Evolutionary conservation across 2,797 vertebrate genomes (phyloP), one percentile per base, ranked within the genome.

Genomic region (Pteronotus mesoamericanus): DNA sequence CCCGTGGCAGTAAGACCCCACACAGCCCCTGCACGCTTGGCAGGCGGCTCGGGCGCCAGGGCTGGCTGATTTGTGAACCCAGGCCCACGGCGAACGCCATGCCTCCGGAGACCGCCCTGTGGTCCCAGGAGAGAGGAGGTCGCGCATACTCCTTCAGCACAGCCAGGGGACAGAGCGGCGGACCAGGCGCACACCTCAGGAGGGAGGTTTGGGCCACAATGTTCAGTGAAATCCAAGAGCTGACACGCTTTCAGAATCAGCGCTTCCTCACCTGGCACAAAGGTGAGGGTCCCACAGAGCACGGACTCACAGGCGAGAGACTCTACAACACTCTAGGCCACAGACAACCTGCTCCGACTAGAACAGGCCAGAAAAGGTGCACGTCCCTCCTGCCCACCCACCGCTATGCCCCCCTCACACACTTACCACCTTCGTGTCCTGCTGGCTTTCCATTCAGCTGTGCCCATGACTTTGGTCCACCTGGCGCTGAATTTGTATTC

Each of bases 391-490:
- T 10, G 18, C 12, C 21, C 14, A 1, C n/a, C 32, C 24, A 5
- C 39, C 32, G 22, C 18, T 15, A 3, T 0, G 5, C 71, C 83
- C 4, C 4, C 32, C 5, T 32, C 0, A 91, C 53, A 37, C 92
- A 98, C 99, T 98, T 82, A 99, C 99, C 98, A 99, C 99, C 99
- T 99, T 99, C 99, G 99, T 98, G 99, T 99, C 99, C 99, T 99
- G 98, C 99, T 99, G 99, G 99, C 99, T 99, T 99, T 99, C 99
- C 99, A 99, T 99, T 99, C 99, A 99, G 99, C 99, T 99, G 99
- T 99, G 99, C 99, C 99, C 99, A 99, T 99, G 99, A 99, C 99
- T 99, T 99, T 99, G 99, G 99, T 99, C 99, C 99, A 99, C 99
- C 99, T 99, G 99, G 98, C 98, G 98, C 98, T 99, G 98, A 99